phyloP scores from a whole-genome alignment of 2,888 invertebrate genomes.

The Dione juno region DNA sequence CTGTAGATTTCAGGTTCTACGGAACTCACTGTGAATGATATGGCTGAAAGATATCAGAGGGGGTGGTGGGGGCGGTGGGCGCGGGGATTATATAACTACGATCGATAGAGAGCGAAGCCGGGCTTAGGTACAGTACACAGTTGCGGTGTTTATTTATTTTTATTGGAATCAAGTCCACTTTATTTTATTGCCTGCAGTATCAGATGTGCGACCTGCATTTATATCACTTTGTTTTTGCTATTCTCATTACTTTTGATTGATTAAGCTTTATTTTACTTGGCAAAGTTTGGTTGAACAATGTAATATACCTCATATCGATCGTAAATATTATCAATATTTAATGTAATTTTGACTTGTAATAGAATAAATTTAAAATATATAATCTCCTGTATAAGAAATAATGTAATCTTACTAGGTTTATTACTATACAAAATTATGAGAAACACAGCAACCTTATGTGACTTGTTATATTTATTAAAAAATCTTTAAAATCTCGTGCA shows the following conservation, averaged over 20 bases:
- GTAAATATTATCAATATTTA: background rate
- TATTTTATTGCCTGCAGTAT: conserved; percentile 45
- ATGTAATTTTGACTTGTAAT: background rate
- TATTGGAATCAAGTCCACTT: conserved; percentile 52
- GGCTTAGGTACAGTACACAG: conserved; percentile 59
- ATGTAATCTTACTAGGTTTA: too few relatives aligned
- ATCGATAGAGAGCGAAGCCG: conserved; percentile 70
- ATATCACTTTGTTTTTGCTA: conserved; percentile 27
- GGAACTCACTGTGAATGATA: conserved; percentile 68
- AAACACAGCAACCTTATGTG: background rate
- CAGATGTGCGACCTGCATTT: conserved; percentile 37
- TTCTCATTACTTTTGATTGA: background rate
- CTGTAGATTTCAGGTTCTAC: conserved; percentile 53
- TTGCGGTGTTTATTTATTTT: conserved; percentile 50
- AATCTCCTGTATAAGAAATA: background rate
- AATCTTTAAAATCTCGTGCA: background rate
- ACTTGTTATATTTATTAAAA: background rate
- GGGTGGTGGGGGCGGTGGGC: conserved; percentile 43
- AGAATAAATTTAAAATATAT: background rate
- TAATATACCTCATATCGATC: background rate
- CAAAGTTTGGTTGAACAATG: background rate
- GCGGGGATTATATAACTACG: conserved; percentile 70
- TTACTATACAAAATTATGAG: conserved; percentile 4
- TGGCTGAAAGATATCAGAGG: conserved; percentile 57
- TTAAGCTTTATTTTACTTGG: background rate